These are phyloP conservation scores for Cylloceria caligata DNA, from an alignment of 2,888 invertebrate species.

Conservation along the genomic window DNA sequence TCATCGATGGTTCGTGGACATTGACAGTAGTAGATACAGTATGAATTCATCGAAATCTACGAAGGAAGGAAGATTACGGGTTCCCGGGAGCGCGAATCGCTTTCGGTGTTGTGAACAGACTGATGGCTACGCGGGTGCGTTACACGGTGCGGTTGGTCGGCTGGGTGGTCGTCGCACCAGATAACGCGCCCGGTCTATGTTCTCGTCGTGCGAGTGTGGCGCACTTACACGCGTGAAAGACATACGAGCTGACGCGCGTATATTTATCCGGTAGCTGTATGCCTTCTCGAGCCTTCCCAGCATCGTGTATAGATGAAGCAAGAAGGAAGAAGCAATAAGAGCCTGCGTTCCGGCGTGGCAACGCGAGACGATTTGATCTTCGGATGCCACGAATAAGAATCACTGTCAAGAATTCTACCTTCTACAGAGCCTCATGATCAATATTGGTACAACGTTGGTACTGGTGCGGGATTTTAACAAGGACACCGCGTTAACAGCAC, in stretches of 20 bases:
- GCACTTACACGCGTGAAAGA: background rate
- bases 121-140: constrained; percentile 5
- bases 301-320: constrained; percentile 21
- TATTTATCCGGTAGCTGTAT: constrained; percentile 49
- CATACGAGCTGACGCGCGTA: constrained; percentile 28
- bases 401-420: too few relatives aligned
- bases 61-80: constrained; percentile 34
- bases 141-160: constrained; percentile 10
- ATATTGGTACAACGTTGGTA: too few relatives aligned
- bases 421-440: constrained; percentile 53
- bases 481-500: too few relatives aligned
- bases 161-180: constrained; percentile 48
- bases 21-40: background rate
- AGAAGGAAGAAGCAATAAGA: constrained; percentile 5
- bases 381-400: constrained; percentile 34
- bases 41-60: background rate
- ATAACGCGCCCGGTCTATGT: constrained; percentile 33
- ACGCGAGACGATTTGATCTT: constrained; percentile 47
- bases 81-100: constrained; percentile 33
- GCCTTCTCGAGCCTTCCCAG: constrained; percentile 23
- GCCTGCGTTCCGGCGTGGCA: constrained; percentile 1
- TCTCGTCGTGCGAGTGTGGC: background rate
- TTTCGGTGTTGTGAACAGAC: constrained; percentile 7
- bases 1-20: background rate
- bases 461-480: too few relatives aligned